A percentile compares a stretch with the other conserved stretches of the same genome.
Conservation (phyloP, 2,113 vertebrate genomes). For the Laterallus jamaicensis region DNA sequence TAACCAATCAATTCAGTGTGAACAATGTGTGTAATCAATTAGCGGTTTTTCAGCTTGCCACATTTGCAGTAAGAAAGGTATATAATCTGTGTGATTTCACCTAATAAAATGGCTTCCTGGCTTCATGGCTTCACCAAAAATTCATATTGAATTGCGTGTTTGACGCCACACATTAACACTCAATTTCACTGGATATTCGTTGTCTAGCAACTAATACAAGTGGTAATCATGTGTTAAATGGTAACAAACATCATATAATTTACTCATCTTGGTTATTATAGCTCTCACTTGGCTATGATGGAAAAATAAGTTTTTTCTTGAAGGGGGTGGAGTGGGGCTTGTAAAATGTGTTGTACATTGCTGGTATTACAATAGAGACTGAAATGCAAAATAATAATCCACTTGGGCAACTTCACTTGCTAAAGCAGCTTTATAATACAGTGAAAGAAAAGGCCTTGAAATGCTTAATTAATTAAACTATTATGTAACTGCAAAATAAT, state of each 20-base stretch:
- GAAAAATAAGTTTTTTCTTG: neutral
- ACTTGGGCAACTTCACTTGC: neutral
- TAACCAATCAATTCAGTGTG: no score
- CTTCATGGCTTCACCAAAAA: no score
- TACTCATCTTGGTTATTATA: neutral
- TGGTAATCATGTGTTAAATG: neutral
- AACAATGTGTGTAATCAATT: no score
- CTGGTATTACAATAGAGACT: neutral
- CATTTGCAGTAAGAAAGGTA: no score
- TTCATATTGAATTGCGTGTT: no score
- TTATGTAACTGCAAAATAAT: neutral
- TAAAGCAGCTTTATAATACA: neutral
- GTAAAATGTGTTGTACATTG: neutral
- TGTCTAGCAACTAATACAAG: neutral
- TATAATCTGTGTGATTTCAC: no score
- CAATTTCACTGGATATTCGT: neutral
- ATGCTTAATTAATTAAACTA: neutral
- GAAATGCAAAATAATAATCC: neutral
- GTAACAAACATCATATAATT: neutral
- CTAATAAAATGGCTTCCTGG: no score
- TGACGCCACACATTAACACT: neutral
- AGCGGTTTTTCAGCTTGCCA: no score
- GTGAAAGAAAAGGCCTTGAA: neutral
- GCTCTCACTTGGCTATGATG: neutral
- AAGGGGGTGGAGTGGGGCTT: neutral